Evolutionary conservation across 2,888 invertebrate species (phyloP), one percentile per base, ranked within the genome.

Genomic region (Hecatera dysodea): DNA sequence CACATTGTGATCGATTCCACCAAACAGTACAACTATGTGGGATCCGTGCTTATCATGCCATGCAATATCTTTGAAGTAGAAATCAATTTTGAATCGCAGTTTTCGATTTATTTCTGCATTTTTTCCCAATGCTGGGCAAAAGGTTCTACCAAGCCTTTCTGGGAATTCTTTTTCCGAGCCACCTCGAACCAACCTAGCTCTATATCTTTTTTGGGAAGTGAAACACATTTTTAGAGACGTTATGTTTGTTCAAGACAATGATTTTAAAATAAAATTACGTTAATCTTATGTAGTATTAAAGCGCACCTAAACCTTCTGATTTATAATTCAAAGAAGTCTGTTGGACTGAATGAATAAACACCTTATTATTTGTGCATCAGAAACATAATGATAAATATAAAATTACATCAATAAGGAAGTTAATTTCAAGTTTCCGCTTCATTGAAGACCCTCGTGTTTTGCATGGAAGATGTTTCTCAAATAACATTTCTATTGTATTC

Each of bases 361-460:
- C 22, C 33, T 61, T 29, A 11, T 29, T 46, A 22, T 9, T 29
- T 17, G n/a, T 11, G 11, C 33, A 33, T 8, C 29, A n/a, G n/a
- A 29, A 60, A 60, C 27, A 46, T 29, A 9, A n/a, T 60, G 27
- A 24, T 27, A 24, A 62, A 22, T 29, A 22, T 3, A 4, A 5
- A 22, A 22, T 48, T 6, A 29, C 3, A 12, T 12, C 24, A 0
- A 4, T 22, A 24, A 15, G 9, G 9, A 29, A 64, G n/a, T 17
- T 48, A 39, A 48, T 67, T 22, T 67, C 27, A 64, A 48, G 22
- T 50, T 67, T 11, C n/a, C 15, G 24, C 8, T n/a, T 9, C 4
- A 46, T 15, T 33, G n/a, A 12, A 22, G 9, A 50, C 24, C 3
- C 12, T 36, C n/a, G 12, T 46, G 33, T 12, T 36, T 6, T 48